A percentile compares a stretch with the other conserved stretches of the same genome.
Conservation (phyloP, 2,113 vertebrate species). For the Tichodroma muraria region DNA sequence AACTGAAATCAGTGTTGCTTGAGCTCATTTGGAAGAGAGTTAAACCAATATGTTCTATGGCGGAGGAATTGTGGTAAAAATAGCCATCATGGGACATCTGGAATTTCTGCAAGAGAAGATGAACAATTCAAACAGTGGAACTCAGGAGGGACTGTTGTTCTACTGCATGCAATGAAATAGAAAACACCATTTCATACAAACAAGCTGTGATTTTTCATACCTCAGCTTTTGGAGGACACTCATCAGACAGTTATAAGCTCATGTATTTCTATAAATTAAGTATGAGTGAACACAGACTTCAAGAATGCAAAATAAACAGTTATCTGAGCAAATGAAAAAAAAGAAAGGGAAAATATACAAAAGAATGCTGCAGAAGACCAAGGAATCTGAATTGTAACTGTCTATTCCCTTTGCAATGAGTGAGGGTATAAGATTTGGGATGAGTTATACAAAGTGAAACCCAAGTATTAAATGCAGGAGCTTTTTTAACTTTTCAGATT, state of each 20-base stretch:
- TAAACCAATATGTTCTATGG: conserved; percentile 69
- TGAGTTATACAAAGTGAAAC: neutral
- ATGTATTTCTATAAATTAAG: neutral
- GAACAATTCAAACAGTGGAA: neutral
- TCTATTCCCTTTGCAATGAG: neutral
- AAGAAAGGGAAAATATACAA: neutral
- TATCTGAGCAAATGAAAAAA: neutral
- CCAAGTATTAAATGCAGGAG: neutral
- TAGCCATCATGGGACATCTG: conserved; percentile 43
- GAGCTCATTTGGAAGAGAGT: conserved; percentile 70
- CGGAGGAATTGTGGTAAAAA: conserved; percentile 41
- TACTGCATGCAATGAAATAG: neutral
- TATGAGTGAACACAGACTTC: neutral
- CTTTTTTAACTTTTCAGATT: neutral
- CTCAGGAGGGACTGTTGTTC: neutral
- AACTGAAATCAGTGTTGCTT: neutral
- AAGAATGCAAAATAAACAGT: neutral
- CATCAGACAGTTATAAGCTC: neutral
- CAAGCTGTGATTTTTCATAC: neutral
- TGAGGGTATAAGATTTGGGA: neutral
- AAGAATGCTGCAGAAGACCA: neutral
- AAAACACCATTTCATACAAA: neutral
- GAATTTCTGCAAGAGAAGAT: conserved; percentile 76
- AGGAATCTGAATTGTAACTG: neutral
- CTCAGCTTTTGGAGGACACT: neutral